A percentile compares a stretch with the other conserved stretches of the same genome.
These are phyloP conservation scores for Plagiodera versicolora DNA, from an alignment of 2,888 invertebrate genomes.

Conservation along the genomic window DNA sequence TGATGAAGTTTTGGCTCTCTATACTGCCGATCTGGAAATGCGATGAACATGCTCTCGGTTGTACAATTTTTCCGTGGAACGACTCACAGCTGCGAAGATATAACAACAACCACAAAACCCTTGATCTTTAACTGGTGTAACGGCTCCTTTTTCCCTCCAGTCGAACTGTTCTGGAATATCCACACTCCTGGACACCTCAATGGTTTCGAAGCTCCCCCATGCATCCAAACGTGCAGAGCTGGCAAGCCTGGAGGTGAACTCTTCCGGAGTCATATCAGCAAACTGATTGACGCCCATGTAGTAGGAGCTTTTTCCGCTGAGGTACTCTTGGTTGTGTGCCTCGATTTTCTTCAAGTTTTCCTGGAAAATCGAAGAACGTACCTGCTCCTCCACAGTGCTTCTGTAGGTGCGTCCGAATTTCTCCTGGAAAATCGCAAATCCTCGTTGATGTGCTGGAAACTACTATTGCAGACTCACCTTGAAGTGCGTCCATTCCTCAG, in stretches of 20 bases:
- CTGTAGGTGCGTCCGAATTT: neutral
- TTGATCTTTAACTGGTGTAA: conserved; percentile 37
- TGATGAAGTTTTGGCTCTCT: neutral
- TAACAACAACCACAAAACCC: conserved; percentile 36
- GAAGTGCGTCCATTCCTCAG: too few species aligned
- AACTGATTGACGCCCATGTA: conserved; percentile 13
- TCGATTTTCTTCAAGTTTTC: conserved; percentile 22
- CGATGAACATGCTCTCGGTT: neutral
- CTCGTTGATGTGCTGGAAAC: too few species aligned
- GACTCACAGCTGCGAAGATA: conserved; percentile 35
- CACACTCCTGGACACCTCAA: neutral
- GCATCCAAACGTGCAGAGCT: neutral
- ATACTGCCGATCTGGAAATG: neutral
- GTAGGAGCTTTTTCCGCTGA: conserved; percentile 19
- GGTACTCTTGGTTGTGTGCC: conserved; percentile 24
- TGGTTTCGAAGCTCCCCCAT: neutral
- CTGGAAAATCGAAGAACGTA: conserved; percentile 21
- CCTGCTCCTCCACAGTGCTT: conserved; percentile 16
- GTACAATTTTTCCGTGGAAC: too few species aligned
- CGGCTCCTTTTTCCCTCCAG: conserved; percentile 36
- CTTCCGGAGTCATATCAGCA: conserved; percentile 17
- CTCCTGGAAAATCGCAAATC: neutral
- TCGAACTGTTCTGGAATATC: conserved; percentile 27
- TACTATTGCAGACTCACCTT: too few species aligned
- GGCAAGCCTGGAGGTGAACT: conserved; percentile 23